A percentile compares a stretch with the other conserved stretches of the same genome.
Evolutionary conservation across 2,888 invertebrate genomes (phyloP).

Genomic region (Hyalella azteca): DNA sequence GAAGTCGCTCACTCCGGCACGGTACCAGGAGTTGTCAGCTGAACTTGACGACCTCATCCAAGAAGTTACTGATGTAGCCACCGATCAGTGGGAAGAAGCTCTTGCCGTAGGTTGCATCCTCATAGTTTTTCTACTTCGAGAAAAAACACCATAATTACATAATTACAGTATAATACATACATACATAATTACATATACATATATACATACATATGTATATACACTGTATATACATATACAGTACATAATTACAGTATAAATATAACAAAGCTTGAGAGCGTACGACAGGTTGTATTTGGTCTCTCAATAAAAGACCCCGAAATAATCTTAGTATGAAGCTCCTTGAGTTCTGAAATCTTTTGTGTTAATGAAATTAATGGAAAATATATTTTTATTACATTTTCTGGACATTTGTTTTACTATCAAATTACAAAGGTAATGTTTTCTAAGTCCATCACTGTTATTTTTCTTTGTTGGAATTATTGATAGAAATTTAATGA

Average conservation of each 20-base stretch:
- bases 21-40: background rate
- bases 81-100: slow-evolving; percentile 6
- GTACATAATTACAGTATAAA: background rate
- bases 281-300: too few species aligned
- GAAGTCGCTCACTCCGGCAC: background rate
- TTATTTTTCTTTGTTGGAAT: too few species aligned
- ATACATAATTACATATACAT: too few species aligned
- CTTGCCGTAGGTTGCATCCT: background rate
- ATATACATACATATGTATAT: background rate
- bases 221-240: background rate
- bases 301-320: too few species aligned
- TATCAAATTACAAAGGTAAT: too few species aligned
- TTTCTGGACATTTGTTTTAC: too few species aligned
- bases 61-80: slow-evolving; percentile 1
- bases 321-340: too few species aligned
- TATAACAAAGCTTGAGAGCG: background rate
- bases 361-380: too few species aligned
- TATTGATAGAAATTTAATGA: too few species aligned
- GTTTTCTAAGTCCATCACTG: too few species aligned
- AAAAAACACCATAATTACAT: background rate
- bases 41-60: slow-evolving; percentile 13
- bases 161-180: background rate
- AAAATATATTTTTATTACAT: too few species aligned
- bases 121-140: background rate
- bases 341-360: too few species aligned